phyloP scores from a whole-genome alignment of 2,113 vertebrate genomes.

The Talpa occidentalis region DNA sequence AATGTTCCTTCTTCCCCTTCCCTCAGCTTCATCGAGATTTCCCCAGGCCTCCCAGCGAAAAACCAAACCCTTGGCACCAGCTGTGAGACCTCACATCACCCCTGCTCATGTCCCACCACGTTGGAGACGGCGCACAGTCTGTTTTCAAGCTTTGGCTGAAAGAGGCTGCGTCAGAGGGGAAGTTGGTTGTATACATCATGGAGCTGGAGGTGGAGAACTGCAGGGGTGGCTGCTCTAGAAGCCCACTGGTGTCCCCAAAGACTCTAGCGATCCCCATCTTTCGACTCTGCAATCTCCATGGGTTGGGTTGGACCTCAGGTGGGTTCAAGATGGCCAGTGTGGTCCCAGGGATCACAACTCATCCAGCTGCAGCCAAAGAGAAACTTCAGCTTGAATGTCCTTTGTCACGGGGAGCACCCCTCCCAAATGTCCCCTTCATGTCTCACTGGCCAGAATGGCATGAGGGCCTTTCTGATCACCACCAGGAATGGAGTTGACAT shows the following conservation, averaged over 20 bases:
- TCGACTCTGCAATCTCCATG: neutral
- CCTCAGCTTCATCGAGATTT: neutral
- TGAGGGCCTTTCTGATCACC: neutral
- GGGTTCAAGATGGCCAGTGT: rapidly evolving
- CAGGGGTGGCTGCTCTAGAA: neutral
- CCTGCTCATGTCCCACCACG: neutral
- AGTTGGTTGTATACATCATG: neutral
- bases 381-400: neutral
- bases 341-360: neutral
- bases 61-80: neutral
- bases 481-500: neutral
- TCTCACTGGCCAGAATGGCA: neutral
- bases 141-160: neutral
- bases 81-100: neutral
- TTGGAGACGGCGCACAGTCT: neutral
- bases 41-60: neutral
- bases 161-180: neutral
- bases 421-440: neutral
- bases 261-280: neutral
- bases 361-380: neutral
- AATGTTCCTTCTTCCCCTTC: too few species aligned
- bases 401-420: neutral
- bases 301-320: neutral
- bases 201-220: neutral
- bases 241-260: neutral